Base-by-base conservation (phyloP, 1,140 invertebrate species). In the Conus betulinus region DNA sequence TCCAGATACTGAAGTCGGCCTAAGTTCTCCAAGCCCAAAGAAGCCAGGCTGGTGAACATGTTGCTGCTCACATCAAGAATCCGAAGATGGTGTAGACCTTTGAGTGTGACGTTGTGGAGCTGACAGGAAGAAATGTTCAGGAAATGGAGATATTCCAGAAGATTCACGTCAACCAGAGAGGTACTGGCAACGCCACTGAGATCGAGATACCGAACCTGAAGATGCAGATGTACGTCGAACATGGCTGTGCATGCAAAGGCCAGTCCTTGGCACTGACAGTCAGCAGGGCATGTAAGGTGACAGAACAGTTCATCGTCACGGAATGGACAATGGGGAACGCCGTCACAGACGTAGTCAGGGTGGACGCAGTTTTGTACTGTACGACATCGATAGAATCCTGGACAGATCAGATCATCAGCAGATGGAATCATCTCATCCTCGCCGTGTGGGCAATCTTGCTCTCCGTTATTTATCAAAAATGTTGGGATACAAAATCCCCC, bases 401-500 rank as follows among this genome's bases (percentile, higher is more conserved):
- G 53, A 63, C 88, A 89, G 15, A 13, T 27, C 8, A 84, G 8
- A 15, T 60, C 39, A 1, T 17, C 27, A 25, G 39, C 27, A 25
- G 39, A 11, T 10, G 53, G 7, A 39, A 87, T 79, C 11, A 6
- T 81, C 53, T 89, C 89, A 60, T 89, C 89, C 39, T 89, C 89
- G 15, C 87, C 87, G 20, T 81, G 17, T 1, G 79, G 82, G 53
- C 89, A 89, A 87, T 89, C 89, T 8, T 39, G 20, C 55, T 84
- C 57, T 4, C 89, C 86, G 74, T 89, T 89, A 27, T 87, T 87
- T 25, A 87, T 60, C 86, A 89, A 84, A 39, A 87, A 88, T 5
- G 87, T 74, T 7, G 87, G 89, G 25, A 88, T 88, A 25, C 87
- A 87, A 23, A 82, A 86, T 23, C 84, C 84, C 6, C 71, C 57